Evolutionary conservation across 2,113 vertebrate genomes (phyloP), one percentile per base, ranked within the genome.

Genomic region (Rhadina sibilatrix): DNA sequence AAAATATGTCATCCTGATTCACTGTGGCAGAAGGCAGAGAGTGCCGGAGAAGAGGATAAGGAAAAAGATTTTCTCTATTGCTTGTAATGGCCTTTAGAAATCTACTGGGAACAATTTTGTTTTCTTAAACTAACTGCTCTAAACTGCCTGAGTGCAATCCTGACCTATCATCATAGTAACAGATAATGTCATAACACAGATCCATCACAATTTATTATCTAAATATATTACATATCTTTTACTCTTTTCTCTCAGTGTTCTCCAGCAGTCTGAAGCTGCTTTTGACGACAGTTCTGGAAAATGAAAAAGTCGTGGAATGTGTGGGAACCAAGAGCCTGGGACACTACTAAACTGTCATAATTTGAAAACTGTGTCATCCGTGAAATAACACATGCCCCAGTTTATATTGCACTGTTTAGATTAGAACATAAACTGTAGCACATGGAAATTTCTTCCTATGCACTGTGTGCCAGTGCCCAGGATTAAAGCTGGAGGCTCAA

Each of bases 371-470:
- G 89, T 96, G 93, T 95, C 95, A 96, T 96, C 91, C 1, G 0
- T 97, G 94, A 97, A 97, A 95, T 93, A 96, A 87, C 84, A 87
- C 94, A 95, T 79, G 57, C 84, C 54, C 57, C 63, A 61, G 93
- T 94, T 95, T 93, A 93, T 87, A 90, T 87, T 95, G 75, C 86
- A 85, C 61, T 96, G 91, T 96, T 97, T 96, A 94, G 81, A 90
- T 91, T 94, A 93, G 59, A 83, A 69, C 54, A 85, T 94, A 96
- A 97, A 96, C 94, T 91, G 87, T 59, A 97, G 91, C 74, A 95
- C 89, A 91, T 91, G 91, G 91, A 95, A 96, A 96, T 72, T 87
- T 96, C 93, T 93, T 90, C 50, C 28, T 46, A 52, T 25, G 22
- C 50, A 54, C 21, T 38, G 6, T 61, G 65, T 93, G 69, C 72